Evolutionary conservation across 2,888 invertebrate species (phyloP).

Genomic region (Melieria picta): DNA sequence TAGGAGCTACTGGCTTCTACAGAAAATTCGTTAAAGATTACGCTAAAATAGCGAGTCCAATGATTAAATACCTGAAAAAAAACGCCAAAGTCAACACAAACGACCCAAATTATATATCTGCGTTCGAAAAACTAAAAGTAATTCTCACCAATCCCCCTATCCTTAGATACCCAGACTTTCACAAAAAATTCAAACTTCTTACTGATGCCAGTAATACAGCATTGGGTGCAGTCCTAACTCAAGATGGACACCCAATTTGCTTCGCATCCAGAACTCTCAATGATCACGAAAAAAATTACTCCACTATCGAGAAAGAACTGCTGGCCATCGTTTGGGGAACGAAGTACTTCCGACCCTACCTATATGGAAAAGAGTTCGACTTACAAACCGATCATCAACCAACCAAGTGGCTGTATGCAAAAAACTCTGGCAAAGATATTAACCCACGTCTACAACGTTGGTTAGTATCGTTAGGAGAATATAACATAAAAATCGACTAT

Average conservation of each 20-base stretch:
- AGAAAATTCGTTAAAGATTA: conserved; percentile 2
- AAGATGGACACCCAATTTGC: conserved; percentile 10
- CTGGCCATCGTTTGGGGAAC: background rate
- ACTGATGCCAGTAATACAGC: conserved; percentile 19
- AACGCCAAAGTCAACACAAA: background rate
- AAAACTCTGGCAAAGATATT: background rate
- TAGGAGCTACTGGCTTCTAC: conserved; percentile 3
- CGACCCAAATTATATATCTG: background rate
- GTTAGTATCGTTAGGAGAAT: background rate
- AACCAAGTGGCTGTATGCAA: background rate
- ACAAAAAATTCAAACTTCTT: conserved; percentile 2
- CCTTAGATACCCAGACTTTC: conserved; percentile 8
- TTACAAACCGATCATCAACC: conserved; percentile 2
- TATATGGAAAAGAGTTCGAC: background rate
- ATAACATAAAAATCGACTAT: background rate
- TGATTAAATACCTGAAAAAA: conserved; percentile 3
- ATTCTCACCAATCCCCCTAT: background rate
- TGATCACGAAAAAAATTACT: conserved; percentile 7
- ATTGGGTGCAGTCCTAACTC: conserved; percentile 15
- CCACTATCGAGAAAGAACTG: background rate
- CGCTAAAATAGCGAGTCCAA: background rate
- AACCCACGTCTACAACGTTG: background rate
- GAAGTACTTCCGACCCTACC: conserved; percentile 1
- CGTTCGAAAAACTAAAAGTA: conserved; percentile 3
- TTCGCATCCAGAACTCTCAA: conserved; percentile 6